Percentiles rank a stretch among this genome's conserved stretches.
These are phyloP conservation scores for Latrodectus geometricus DNA, from an alignment of 1,140 invertebrate genomes.

Conservation along the genomic window DNA sequence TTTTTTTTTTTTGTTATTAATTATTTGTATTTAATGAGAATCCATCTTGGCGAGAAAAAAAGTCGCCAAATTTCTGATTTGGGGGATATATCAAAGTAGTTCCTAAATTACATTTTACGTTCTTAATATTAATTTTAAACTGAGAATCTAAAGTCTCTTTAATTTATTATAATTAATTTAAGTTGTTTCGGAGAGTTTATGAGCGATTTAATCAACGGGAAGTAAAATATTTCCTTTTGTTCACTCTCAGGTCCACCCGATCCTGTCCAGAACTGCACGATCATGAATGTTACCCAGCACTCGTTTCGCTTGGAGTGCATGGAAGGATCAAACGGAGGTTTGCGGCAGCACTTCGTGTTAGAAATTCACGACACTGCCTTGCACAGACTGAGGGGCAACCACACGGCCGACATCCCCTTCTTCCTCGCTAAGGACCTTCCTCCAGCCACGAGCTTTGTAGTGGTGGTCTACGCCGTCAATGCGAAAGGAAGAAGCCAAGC, in stretches of 20 bases:
- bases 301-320: constrained; percentile 81
- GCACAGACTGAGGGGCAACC: constrained; percentile 66
- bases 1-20: too few relatives aligned
- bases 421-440: constrained; percentile 76
- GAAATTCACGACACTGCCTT: constrained; percentile 77
- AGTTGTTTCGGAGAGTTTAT: too few relatives aligned
- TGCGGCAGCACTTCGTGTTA: constrained; percentile 81
- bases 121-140: too few relatives aligned
- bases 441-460: constrained; percentile 79
- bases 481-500: constrained; percentile 86
- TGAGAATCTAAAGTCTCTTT: too few relatives aligned
- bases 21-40: too few relatives aligned
- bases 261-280: constrained; percentile 64
- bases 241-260: constrained; percentile 62
- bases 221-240: neutral
- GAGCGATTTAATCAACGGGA: neutral
- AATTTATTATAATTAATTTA: too few relatives aligned
- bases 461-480: constrained; percentile 86
- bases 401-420: constrained; percentile 34
- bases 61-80: too few relatives aligned
- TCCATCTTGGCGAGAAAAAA: too few relatives aligned
- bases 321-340: constrained; percentile 86
- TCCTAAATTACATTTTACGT: too few relatives aligned
- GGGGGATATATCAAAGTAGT: too few relatives aligned
- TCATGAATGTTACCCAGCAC: constrained; percentile 72